Conservation (phyloP, 2,797 vertebrate genomes). For the Pantherophis vulpinus region DNA sequence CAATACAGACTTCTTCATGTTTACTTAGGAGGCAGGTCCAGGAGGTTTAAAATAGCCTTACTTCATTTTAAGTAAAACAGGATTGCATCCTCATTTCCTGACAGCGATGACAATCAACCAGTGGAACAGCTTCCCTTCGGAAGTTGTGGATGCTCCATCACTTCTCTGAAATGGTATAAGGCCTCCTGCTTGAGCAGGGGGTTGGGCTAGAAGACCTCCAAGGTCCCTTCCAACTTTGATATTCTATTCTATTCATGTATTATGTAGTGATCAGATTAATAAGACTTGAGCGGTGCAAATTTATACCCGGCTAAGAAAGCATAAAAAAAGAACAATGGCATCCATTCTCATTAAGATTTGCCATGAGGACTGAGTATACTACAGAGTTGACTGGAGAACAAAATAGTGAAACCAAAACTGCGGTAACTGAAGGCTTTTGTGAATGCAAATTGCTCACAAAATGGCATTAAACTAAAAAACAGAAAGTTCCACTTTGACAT, state of each 20-base stretch:
- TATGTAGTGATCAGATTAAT: constrained; percentile 18
- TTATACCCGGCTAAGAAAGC: neutral
- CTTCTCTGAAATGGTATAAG: neutral
- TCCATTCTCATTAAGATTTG: neutral
- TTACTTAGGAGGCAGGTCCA: neutral
- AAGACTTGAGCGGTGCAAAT: constrained; percentile 31
- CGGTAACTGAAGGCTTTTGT: neutral
- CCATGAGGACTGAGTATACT: neutral
- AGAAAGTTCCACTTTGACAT: constrained; percentile 11
- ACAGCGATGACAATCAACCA: neutral
- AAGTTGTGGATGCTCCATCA: neutral
- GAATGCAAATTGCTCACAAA: neutral
- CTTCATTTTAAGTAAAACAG: neutral
- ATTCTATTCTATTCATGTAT: neutral
- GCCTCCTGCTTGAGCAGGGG: neutral
- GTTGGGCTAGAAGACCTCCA: neutral
- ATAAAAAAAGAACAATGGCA: neutral
- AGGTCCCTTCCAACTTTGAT: neutral
- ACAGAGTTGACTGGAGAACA: neutral
- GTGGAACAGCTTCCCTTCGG: neutral
- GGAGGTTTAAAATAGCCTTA: neutral
- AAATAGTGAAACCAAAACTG: neutral
- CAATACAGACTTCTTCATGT: too few species aligned
- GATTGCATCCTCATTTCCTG: neutral
- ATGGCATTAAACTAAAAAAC: neutral